Evolutionary conservation across 2,113 vertebrate genomes (phyloP).

Genomic region (Oophaga pumilio): DNA sequence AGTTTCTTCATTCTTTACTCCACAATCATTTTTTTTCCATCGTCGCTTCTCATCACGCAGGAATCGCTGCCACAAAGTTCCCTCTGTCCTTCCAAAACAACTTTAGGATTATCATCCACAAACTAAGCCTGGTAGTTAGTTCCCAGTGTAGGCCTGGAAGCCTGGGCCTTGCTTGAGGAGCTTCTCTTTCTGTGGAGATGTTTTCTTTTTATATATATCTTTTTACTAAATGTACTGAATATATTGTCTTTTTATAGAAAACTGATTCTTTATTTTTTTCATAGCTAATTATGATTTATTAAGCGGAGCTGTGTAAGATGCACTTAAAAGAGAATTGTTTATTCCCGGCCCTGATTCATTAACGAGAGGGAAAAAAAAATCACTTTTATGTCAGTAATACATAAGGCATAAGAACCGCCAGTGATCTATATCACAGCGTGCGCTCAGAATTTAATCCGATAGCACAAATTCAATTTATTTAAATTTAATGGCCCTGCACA

Average conservation of each 20-base stretch:
- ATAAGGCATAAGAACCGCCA: constrained; percentile 1
- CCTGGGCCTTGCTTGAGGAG: too few species aligned
- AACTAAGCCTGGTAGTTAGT: too few species aligned
- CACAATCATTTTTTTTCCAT: too few species aligned
- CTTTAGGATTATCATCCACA: too few species aligned
- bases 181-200: too few species aligned
- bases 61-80: too few species aligned
- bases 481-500: constrained; percentile 23
- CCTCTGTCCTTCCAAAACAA: too few species aligned
- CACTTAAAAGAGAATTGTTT: constrained; percentile 34
- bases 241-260: background rate
- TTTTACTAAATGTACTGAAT: background rate
- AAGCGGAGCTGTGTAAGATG: background rate
- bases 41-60: too few species aligned
- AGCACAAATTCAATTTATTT: constrained; percentile 34
- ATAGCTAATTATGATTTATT: constrained; percentile 23
- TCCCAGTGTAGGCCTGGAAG: too few species aligned
- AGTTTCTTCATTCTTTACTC: too few species aligned
- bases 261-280: background rate
- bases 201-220: too few species aligned
- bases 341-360: constrained; percentile 7
- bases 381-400: constrained; percentile 18
- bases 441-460: constrained; percentile 16
- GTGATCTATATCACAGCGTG: constrained; percentile 45
- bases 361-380: background rate